phyloP scores from a whole-genome alignment of 92 coral and sea anemone species.

The Siderastrea siderea region DNA sequence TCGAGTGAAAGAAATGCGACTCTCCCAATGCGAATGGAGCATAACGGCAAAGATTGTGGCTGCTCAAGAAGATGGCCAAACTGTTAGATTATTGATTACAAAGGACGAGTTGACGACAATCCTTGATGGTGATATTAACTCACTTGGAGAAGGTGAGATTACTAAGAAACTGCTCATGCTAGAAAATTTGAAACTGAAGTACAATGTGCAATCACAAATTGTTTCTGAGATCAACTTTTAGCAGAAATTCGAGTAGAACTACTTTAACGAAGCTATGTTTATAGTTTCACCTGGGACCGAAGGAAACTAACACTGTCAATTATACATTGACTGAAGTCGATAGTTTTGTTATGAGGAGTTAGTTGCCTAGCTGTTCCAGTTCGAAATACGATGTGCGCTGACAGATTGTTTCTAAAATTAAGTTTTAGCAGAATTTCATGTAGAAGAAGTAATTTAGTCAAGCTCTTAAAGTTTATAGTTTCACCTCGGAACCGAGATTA shows the following conservation, averaged over 20 bases:
- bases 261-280: not conserved
- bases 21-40: constrained; percentile 15
- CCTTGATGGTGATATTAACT: constrained; percentile 7
- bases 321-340: constrained; percentile 6
- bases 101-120: constrained; percentile 1
- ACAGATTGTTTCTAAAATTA: constrained; percentile 6
- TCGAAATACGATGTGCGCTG: constrained; percentile 3
- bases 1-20: constrained; percentile 2
- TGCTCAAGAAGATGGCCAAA: not conserved
- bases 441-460: constrained; percentile 9
- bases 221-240: not conserved
- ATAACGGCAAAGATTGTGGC: constrained; percentile 2
- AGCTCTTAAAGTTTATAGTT: not conserved
- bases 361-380: constrained; percentile 16
- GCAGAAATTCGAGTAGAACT: constrained; percentile 2
- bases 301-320: not conserved
- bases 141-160: not conserved
- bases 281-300: not conserved
- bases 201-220: constrained; percentile 5
- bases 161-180: not conserved
- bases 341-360: constrained; percentile 5
- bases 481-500: too few relatives aligned
- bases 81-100: not conserved
- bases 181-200: constrained; percentile 6
- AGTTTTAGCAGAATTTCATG: not conserved